These are phyloP conservation scores for Luehdorfia chinensis DNA, from an alignment of 1,140 invertebrate genomes.

Conservation along the genomic window DNA sequence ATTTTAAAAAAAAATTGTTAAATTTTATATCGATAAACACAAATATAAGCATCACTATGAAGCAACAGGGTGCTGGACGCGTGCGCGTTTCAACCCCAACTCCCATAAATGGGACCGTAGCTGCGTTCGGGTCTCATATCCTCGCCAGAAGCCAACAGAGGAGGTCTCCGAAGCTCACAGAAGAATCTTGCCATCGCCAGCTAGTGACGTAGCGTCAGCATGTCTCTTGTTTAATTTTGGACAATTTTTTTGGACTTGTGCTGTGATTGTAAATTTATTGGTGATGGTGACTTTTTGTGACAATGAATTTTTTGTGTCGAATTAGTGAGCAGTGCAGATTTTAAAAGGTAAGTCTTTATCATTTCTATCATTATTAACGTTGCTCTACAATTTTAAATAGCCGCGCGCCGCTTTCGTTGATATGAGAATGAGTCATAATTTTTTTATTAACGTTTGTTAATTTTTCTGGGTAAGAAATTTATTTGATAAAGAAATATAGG, in stretches of 20 bases:
- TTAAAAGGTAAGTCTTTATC: conserved; percentile 50
- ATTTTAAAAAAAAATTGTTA: too few species aligned
- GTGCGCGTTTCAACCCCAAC: conserved; percentile 61
- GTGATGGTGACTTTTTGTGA: conserved; percentile 20
- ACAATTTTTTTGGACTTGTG: conserved; percentile 28
- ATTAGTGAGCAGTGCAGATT: conserved; percentile 25
- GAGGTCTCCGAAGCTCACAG: conserved; percentile 16
- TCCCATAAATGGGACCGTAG: conserved; percentile 52
- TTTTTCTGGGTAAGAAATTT: conserved; percentile 6
- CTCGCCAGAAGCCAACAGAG: conserved; percentile 28
- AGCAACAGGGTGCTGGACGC: conserved; percentile 74
- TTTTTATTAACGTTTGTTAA: neutral
- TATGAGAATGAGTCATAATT: too few species aligned
- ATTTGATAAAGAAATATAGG: neutral
- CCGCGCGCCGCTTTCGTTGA: neutral
- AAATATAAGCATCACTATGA: conserved; percentile 36
- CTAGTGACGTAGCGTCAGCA: conserved; percentile 37
- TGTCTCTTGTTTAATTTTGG: conserved; percentile 24
- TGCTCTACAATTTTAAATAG: conserved; percentile 5
- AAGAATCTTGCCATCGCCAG: conserved; percentile 18
- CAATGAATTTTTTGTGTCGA: conserved; percentile 34
- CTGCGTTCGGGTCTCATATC: conserved; percentile 47
- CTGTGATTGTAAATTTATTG: conserved; percentile 24
- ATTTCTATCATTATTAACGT: too few species aligned
- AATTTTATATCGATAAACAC: conserved; percentile 29